Evolutionary conservation across 2,888 invertebrate species (phyloP), one percentile per base, ranked within the genome.

Genomic region (Neria commutata): DNA sequence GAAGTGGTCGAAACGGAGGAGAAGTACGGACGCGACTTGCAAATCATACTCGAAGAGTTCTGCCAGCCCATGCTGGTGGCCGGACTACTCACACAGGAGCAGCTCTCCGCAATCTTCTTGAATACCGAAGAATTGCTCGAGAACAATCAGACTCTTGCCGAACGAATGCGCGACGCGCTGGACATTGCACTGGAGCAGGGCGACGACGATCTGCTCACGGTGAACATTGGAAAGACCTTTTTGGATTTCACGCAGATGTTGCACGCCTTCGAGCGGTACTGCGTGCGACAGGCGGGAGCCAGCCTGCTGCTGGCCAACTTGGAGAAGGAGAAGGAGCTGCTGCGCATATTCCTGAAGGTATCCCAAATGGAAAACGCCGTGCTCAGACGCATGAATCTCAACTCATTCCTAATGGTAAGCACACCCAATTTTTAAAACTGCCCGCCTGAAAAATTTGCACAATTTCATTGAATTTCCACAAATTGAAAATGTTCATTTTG

Each of bases 331-430:
- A 95, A 95, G 81, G 96, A 97, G 80, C 86, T 97, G 57, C 84
- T 97, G 68, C 86, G 95, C 80, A 95, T 97, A 83, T 98, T 97
- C 83, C 86, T 98, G 60, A 89, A 94, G 79, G 97, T 96, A 59
- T 96, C 96, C 34, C 97, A 97, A 85, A 95, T 95, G 92, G 97
- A 97, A 82, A 97, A 97, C 81, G 88, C 92, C 19, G 91, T 95
- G 64, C 84, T 97, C 68, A 86, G 97, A 69, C 86, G 96, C 71
- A 97, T 97, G 96, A 96, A 96, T 81, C 85, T 98, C 49, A 95
- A 96, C 83, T 95, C 97, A n/a, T 98, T 97, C 83, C 87, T 97
- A 56, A 97, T 97, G 95, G 95, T 94, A 81, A 81, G 83, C 70
- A 46, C 46, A 2, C 3, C 10, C 6, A 1, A 5, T 8, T 29